phyloP scores from a whole-genome alignment of 2,113 vertebrate genomes.

The Pseudolaguvia tuberculata region DNA sequence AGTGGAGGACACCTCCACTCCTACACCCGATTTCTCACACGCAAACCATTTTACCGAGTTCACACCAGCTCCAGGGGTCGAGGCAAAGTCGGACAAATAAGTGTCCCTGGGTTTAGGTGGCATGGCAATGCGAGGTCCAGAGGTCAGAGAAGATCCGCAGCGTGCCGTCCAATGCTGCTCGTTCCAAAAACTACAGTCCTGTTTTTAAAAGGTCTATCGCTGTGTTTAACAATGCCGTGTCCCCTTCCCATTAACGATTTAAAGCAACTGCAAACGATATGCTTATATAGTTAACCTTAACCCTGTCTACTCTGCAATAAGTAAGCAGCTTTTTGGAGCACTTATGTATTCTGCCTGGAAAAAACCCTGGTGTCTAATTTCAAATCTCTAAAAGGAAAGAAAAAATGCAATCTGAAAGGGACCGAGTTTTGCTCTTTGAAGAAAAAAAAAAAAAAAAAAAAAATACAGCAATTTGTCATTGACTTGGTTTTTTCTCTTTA shows the following conservation, averaged over 20 bases:
- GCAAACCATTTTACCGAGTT: conserved; percentile 53
- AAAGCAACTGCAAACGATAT: conserved; percentile 64
- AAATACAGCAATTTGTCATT: conserved; percentile 67
- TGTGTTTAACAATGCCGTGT: conserved; percentile 52
- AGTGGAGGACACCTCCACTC: conserved; percentile 46
- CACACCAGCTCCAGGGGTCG: conserved; percentile 29
- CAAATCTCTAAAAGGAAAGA: conserved; percentile 57
- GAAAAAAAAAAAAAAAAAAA: conserved; percentile 52
- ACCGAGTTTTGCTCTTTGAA: conserved; percentile 43
- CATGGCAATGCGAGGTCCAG: conserved; percentile 46
- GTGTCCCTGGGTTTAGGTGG: conserved; percentile 54
- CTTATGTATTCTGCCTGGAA: conserved; percentile 53
- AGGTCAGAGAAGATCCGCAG: conserved; percentile 46
- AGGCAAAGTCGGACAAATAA: conserved; percentile 43
- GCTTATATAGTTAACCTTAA: conserved; percentile 55
- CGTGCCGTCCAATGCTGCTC: conserved; percentile 54
- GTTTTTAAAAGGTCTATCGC: conserved; percentile 54
- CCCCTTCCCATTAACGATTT: conserved; percentile 61
- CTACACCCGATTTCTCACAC: conserved; percentile 48
- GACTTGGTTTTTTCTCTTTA: conserved; percentile 62
- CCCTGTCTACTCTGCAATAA: conserved; percentile 57
- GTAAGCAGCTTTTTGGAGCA: conserved; percentile 59
- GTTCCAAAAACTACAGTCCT: conserved; percentile 51
- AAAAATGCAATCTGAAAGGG: conserved; percentile 54
- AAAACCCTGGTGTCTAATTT: conserved; percentile 53